Percentiles rank a stretch among this genome's conserved stretches.
These are phyloP conservation scores for Zaprionus davidi DNA, from an alignment of 1,140 invertebrate genomes.

Conservation along the genomic window DNA sequence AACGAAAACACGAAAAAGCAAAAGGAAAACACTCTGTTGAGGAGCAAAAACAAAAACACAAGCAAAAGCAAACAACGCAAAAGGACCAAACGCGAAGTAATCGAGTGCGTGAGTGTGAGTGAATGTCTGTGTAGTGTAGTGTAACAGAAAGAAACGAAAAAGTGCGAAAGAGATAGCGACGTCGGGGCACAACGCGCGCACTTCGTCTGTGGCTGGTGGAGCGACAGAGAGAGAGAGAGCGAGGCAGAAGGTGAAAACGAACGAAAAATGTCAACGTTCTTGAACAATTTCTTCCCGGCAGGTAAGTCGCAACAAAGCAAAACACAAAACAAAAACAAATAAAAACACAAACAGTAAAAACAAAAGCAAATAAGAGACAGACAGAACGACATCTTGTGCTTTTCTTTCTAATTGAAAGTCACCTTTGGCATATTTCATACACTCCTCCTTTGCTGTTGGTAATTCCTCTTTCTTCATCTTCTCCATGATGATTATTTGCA, in stretches of 20 bases:
- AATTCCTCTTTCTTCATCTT: conserved; percentile 26
- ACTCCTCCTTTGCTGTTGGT: conserved; percentile 29
- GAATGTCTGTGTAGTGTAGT: neutral
- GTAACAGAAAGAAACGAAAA: conserved; percentile 8
- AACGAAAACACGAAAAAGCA: conserved; percentile 13
- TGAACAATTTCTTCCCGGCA: conserved; percentile 84
- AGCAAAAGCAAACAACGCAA: conserved; percentile 17
- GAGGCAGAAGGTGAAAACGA: conserved; percentile 44
- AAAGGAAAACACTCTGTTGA: conserved; percentile 14
- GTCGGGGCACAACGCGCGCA: conserved; percentile 25
- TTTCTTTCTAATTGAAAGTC: conserved; percentile 62
- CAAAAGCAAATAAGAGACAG: conserved; percentile 14
- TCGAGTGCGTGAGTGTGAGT: neutral
- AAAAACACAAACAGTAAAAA: conserved; percentile 28
- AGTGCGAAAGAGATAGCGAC: conserved; percentile 20
- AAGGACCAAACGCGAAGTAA: conserved; percentile 35
- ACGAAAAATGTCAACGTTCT: conserved; percentile 84
- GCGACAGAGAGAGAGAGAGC: conserved; percentile 7
- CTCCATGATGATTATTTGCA: conserved; percentile 64
- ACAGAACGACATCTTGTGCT: conserved; percentile 24
- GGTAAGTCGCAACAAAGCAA: conserved; percentile 66
- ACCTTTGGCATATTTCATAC: conserved; percentile 73
- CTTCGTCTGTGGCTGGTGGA: conserved; percentile 30
- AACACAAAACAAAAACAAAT: conserved; percentile 44
- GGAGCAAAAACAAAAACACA: conserved; percentile 22